phyloP scores from a whole-genome alignment of 2,113 vertebrate genomes.

The Phycodurus eques region DNA sequence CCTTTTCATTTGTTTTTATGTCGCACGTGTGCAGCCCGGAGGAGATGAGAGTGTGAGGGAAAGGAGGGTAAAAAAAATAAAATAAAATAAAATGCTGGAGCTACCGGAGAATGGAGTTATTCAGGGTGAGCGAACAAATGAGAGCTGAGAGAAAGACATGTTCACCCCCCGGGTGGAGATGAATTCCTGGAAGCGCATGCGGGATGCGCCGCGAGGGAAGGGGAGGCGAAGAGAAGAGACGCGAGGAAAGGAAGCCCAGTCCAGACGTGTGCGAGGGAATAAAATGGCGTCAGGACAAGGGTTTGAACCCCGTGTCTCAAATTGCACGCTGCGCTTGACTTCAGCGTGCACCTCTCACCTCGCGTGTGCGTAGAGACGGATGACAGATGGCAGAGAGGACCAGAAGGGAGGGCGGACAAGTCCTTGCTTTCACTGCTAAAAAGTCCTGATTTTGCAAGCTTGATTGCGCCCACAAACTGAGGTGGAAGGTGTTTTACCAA shows the following conservation, averaged over 20 bases:
- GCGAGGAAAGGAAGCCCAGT: constrained; percentile 21
- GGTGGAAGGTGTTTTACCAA: too few relatives aligned
- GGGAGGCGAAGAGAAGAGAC: constrained; percentile 18
- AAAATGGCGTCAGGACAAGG: constrained; percentile 52
- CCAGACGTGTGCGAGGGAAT: constrained; percentile 24
- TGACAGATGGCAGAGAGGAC: constrained; percentile 23
- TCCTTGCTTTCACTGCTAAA: background rate
- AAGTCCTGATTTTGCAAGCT: background rate
- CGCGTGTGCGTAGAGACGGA: constrained; percentile 51
- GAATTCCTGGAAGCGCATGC: constrained; percentile 19
- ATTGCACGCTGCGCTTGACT: constrained; percentile 58
- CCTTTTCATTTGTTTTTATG: background rate
- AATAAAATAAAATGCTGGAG: constrained; percentile 18
- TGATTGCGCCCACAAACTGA: too few relatives aligned
- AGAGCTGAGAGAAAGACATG: constrained; percentile 14
- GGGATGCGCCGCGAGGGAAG: constrained; percentile 1
- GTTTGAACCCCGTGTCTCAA: constrained; percentile 59
- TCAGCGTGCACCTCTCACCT: constrained; percentile 55
- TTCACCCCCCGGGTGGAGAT: constrained; percentile 26
- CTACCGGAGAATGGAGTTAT: constrained; percentile 18
- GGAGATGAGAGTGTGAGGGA: constrained; percentile 25
- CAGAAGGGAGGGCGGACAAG: constrained; percentile 17
- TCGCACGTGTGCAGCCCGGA: constrained; percentile 19
- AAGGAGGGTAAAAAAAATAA: background rate
- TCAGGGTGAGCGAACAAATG: constrained; percentile 22